These are phyloP conservation scores for Athalia rosae DNA, from an alignment of 2,888 invertebrate genomes.

Conservation along the genomic window DNA sequence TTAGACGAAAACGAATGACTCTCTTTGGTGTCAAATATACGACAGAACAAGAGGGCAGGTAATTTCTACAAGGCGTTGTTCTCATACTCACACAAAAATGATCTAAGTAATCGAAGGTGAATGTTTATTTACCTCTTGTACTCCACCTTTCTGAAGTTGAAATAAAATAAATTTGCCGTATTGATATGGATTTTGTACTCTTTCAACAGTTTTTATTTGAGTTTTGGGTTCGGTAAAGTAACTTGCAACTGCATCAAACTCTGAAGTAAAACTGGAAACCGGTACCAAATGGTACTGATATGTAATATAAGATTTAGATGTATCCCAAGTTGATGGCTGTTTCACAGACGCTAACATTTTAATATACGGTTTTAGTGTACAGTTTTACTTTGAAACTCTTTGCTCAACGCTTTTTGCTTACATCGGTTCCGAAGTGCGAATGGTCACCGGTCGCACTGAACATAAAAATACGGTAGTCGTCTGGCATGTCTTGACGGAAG, in stretches of 20 bases:
- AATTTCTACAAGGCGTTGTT: too few species aligned
- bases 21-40: too few species aligned
- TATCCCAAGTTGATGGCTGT: background rate
- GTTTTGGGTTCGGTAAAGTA: constrained; percentile 8
- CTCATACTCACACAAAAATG: too few species aligned
- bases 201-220: background rate
- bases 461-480: background rate
- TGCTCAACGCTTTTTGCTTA: background rate
- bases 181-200: constrained; percentile 16
- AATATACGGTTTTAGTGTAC: too few species aligned
- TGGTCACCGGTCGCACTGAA: background rate
- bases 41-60: too few species aligned
- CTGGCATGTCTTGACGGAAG: background rate
- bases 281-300: background rate
- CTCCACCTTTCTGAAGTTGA: background rate
- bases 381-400: background rate
- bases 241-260: background rate
- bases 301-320: background rate
- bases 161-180: constrained; percentile 16
- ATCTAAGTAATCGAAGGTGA: too few species aligned
- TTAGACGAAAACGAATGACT: background rate
- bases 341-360: constrained; percentile 22
- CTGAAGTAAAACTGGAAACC: background rate
- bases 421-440: background rate
- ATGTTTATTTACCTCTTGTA: constrained; percentile 11